Conservation (phyloP, 2,113 vertebrate species). For the Istiophorus platypterus region DNA sequence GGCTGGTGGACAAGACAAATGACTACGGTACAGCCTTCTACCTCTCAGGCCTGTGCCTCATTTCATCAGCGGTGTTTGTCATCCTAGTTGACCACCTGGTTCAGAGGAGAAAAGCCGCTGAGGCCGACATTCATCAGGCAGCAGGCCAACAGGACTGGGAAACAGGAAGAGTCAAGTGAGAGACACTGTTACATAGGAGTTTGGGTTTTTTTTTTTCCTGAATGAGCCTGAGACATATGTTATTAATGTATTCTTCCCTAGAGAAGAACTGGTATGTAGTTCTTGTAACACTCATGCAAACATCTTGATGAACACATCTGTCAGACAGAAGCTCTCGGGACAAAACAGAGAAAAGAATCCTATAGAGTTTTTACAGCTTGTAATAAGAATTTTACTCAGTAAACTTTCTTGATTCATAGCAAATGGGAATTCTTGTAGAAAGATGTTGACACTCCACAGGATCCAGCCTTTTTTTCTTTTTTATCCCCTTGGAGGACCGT, state of each 20-base stretch:
- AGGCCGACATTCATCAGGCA: background rate
- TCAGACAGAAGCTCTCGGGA: background rate
- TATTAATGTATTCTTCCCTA: too few relatives aligned
- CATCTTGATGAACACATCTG: background rate
- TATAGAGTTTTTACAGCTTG: background rate
- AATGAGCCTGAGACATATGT: background rate
- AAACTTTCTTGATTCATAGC: too few relatives aligned
- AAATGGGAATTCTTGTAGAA: too few relatives aligned
- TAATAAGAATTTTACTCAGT: too few relatives aligned
- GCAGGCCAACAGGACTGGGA: background rate
- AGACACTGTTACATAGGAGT: background rate
- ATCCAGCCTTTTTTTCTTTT: background rate
- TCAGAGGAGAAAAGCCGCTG: conserved; percentile 47
- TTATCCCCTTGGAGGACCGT: background rate
- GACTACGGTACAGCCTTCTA: conserved; percentile 74
- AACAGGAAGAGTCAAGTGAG: background rate
- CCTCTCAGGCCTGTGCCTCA: conserved; percentile 73
- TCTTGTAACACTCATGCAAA: too few relatives aligned
- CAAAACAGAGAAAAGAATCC: background rate
- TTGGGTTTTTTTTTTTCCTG: background rate
- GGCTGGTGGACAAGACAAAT: conserved; percentile 70
- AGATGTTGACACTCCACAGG: background rate
- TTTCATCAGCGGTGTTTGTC: conserved; percentile 66
- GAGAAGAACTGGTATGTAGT: background rate
- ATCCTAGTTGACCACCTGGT: conserved; percentile 68